These are phyloP conservation scores for Chaenodraco wilsoni DNA, from an alignment of 2,797 vertebrate genomes.

Conservation along the genomic window DNA sequence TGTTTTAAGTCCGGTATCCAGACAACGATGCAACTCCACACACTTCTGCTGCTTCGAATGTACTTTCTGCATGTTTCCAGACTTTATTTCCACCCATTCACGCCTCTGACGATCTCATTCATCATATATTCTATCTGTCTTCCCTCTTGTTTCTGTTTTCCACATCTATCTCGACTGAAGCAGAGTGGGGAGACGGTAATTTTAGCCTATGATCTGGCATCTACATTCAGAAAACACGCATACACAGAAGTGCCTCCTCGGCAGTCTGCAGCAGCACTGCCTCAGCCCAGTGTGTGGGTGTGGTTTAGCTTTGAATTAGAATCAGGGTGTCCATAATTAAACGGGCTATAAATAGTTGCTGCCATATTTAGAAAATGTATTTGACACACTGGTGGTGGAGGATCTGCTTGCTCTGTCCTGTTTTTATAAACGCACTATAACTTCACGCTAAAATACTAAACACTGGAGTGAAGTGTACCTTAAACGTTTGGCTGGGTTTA, in stretches of 20 bases:
- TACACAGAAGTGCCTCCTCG: slow-evolving; percentile 6
- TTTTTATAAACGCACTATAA: neutral
- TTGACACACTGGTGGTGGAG: slow-evolving; percentile 32
- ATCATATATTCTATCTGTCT: neutral
- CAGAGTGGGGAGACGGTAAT: slow-evolving; percentile 23
- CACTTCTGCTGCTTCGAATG: neutral
- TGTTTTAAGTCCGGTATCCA: slow-evolving; percentile 2
- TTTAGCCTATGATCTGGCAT: slow-evolving; percentile 37
- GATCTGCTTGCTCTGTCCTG: slow-evolving; percentile 4
- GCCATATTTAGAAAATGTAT: slow-evolving; percentile 60
- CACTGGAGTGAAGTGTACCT: too few species aligned
- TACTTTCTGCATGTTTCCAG: neutral
- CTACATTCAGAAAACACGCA: slow-evolving; percentile 41
- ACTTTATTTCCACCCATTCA: neutral
- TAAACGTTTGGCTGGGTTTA: neutral
- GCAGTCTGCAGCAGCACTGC: slow-evolving; percentile 17
- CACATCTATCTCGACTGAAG: slow-evolving; percentile 10
- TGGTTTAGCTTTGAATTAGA: slow-evolving; percentile 53
- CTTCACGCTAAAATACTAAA: neutral
- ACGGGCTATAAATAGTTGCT: slow-evolving; percentile 56
- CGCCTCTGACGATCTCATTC: neutral
- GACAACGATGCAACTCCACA: neutral
- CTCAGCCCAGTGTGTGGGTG: neutral
- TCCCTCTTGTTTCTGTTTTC: slow-evolving; percentile 4
- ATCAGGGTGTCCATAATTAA: slow-evolving; percentile 58